These are phyloP conservation scores for Cremastinae sp. DNA, from an alignment of 2,888 invertebrate species.

Conservation along the genomic window DNA sequence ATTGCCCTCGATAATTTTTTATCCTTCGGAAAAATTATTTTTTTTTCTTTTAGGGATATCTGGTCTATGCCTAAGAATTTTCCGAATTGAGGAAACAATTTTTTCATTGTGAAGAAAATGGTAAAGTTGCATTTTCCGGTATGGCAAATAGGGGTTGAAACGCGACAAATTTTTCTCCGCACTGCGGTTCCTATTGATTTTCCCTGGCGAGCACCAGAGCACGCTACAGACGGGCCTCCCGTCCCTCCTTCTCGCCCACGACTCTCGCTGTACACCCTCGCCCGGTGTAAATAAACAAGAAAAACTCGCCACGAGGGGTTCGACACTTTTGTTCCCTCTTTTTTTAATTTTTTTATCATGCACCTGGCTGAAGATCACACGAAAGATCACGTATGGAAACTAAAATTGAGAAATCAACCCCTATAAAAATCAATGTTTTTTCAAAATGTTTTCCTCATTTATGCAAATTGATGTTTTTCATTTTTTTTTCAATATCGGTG, in stretches of 20 bases:
- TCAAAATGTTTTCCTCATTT: too few relatives aligned
- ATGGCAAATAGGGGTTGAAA: conserved; percentile 4
- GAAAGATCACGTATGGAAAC: neutral
- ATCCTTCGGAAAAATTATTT: neutral
- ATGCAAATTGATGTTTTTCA: too few relatives aligned
- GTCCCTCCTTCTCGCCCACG: conserved; percentile 1
- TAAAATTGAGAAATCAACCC: too few relatives aligned
- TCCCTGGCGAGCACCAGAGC: conserved; percentile 66
- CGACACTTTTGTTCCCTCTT: conserved; percentile 9
- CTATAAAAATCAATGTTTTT: too few relatives aligned
- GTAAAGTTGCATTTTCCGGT: too few relatives aligned
- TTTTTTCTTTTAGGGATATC: neutral
- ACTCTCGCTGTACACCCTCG: conserved; percentile 27
- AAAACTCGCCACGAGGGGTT: conserved; percentile 36
- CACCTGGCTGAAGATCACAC: conserved; percentile 7
- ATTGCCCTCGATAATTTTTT: too few relatives aligned
- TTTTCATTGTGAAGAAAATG: neutral
- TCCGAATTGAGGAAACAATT: neutral
- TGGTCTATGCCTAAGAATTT: neutral
- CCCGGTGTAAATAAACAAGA: conserved; percentile 77
- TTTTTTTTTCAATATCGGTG: too few relatives aligned
- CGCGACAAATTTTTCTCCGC: conserved; percentile 78
- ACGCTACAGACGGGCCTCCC: conserved; percentile 39
- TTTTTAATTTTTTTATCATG: neutral
- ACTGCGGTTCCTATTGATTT: conserved; percentile 79